A percentile compares a stretch with the other conserved stretches of the same genome.
These are phyloP conservation scores for Harpagifer antarcticus DNA, from an alignment of 2,797 vertebrate genomes.

Conservation along the genomic window DNA sequence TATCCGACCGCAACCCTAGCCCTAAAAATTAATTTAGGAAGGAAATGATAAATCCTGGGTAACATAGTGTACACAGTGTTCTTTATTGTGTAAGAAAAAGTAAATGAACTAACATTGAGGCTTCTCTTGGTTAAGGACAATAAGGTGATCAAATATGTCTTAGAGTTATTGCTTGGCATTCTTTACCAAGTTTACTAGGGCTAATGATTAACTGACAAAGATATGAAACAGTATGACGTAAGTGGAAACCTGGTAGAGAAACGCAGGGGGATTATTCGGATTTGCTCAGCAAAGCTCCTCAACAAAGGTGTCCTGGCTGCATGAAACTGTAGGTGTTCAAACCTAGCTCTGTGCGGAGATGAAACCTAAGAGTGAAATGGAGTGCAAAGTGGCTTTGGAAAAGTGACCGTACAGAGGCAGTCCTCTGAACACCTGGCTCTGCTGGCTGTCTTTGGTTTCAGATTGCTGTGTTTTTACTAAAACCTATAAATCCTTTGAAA, in stretches of 20 bases:
- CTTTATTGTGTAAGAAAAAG: conserved; percentile 23
- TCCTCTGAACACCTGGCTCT: conserved; percentile 46
- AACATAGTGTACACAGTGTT: background rate
- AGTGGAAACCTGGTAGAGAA: conserved; percentile 68
- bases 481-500: conserved; percentile 5
- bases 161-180: conserved; percentile 21
- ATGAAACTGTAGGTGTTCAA: conserved; percentile 63
- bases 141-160: conserved; percentile 48
- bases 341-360: conserved; percentile 41
- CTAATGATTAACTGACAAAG: conserved; percentile 68
- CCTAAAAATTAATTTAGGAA: background rate
- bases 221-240: conserved; percentile 70
- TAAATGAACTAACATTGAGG: conserved; percentile 15
- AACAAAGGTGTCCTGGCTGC: conserved; percentile 72
- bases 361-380: conserved; percentile 54
- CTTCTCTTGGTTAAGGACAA: conserved; percentile 29
- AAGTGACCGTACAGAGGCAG: conserved; percentile 13
- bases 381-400: conserved; percentile 28
- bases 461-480: conserved; percentile 22
- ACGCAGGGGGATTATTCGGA: conserved; percentile 76
- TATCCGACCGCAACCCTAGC: too few species aligned
- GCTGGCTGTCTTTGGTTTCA: conserved; percentile 42
- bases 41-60: background rate
- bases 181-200: conserved; percentile 43
- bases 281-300: conserved; percentile 81